These are phyloP conservation scores for Carduelis carduelis DNA, from an alignment of 2,797 vertebrate species.

Conservation along the genomic window DNA sequence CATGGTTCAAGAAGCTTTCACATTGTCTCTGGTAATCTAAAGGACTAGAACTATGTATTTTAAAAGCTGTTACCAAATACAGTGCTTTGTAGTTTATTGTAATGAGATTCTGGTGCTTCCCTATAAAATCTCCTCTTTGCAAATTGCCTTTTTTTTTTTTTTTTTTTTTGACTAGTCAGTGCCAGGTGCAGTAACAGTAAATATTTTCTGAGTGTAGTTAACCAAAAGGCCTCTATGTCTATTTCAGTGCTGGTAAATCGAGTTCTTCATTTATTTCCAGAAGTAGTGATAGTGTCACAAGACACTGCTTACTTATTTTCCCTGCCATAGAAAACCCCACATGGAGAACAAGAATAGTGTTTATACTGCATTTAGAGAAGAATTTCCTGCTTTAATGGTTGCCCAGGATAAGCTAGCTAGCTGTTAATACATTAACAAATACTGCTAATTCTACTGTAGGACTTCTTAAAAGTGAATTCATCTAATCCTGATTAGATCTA, in stretches of 20 bases:
- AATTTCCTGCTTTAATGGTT: not conserved
- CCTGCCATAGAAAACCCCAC: not conserved
- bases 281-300: slow-evolving; percentile 10
- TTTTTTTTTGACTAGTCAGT: not conserved
- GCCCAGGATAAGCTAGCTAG: not conserved
- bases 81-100: not conserved
- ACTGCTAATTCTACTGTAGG: not conserved
- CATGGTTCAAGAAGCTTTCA: not conserved
- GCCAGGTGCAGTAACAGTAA: not conserved
- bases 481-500: not conserved
- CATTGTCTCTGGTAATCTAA: not conserved
- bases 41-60: not conserved
- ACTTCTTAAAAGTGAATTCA: not conserved
- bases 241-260: slow-evolving; percentile 18
- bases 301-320: not conserved
- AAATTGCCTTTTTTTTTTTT: not conserved
- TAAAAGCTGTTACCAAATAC: slow-evolving; percentile 2
- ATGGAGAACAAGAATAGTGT: not conserved
- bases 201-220: not conserved
- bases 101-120: not conserved
- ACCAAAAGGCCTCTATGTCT: slow-evolving; percentile 2
- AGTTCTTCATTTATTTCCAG: slow-evolving; percentile 7
- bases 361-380: not conserved
- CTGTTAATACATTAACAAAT: not conserved
- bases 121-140: not conserved